Conservation (phyloP, 2,797 vertebrate species). For the Pogonophryne albipinna region DNA sequence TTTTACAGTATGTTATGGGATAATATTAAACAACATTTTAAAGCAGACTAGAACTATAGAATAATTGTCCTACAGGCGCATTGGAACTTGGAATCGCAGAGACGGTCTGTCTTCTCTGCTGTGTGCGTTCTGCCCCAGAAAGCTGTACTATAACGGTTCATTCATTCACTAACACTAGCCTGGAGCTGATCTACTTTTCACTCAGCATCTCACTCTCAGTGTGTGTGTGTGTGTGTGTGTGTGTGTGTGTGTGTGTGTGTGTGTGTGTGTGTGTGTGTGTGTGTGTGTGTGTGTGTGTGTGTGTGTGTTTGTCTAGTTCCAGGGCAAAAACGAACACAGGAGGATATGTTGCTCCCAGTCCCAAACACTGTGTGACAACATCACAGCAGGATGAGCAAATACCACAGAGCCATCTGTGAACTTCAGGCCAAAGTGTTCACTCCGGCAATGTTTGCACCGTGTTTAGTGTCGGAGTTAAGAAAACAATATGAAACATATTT, state of each 20-base stretch:
- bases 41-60: background rate
- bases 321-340: constrained; percentile 34
- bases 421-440: constrained; percentile 44
- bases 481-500: constrained; percentile 30
- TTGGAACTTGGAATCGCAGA: constrained; percentile 17
- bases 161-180: constrained; percentile 66
- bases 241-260: too few relatives aligned
- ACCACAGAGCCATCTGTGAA: constrained; percentile 67
- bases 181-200: constrained; percentile 59
- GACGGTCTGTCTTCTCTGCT: constrained; percentile 16
- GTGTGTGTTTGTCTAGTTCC: constrained; percentile 8
- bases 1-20: background rate
- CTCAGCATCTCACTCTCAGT: constrained; percentile 37
- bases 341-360: constrained; percentile 52
- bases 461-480: constrained; percentile 29
- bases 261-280: too few relatives aligned
- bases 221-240: background rate
- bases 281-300: too few relatives aligned
- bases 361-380: constrained; percentile 56
- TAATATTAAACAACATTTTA: background rate
- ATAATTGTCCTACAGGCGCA: constrained; percentile 9
- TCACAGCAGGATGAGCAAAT: constrained; percentile 66
- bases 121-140: constrained; percentile 55
- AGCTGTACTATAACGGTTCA: constrained; percentile 60
- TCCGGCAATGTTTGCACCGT: constrained; percentile 31